phyloP scores from a whole-genome alignment of 2,113 vertebrate genomes.

The Phalacrocorax brasilianus region DNA sequence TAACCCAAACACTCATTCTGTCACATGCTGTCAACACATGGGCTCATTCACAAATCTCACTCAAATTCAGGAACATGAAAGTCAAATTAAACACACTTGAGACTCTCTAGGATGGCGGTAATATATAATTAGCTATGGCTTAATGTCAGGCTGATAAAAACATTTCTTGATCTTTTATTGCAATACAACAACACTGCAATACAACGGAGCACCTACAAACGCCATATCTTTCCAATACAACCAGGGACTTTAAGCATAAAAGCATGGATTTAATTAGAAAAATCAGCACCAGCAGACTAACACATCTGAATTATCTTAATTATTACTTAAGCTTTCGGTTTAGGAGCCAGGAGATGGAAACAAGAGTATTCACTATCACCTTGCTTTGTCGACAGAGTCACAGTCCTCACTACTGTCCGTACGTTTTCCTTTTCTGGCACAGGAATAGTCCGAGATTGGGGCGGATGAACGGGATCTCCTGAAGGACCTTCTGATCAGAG shows the following conservation, averaged over 20 bases:
- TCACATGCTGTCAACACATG: background rate
- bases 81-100: background rate
- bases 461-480: conserved; percentile 36
- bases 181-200: background rate
- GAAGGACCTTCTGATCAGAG: conserved; percentile 65
- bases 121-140: background rate
- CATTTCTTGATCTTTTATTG: background rate
- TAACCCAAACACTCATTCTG: background rate
- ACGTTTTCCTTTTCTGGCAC: conserved; percentile 85
- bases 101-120: background rate
- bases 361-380: conserved; percentile 55
- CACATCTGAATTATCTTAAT: fast-evolving
- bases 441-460: conserved; percentile 58
- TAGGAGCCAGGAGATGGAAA: background rate
- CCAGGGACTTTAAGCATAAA: background rate
- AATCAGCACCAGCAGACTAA: background rate
- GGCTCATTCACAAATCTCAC: background rate
- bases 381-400: conserved; percentile 71
- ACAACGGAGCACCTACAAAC: background rate
- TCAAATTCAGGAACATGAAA: background rate
- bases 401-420: conserved; percentile 69
- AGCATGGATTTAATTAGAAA: background rate
- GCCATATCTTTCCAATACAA: background rate
- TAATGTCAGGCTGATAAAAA: background rate
- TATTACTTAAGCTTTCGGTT: background rate